Evolutionary conservation across 1,140 invertebrate species (phyloP).

Genomic region (Pararge aegeria): DNA sequence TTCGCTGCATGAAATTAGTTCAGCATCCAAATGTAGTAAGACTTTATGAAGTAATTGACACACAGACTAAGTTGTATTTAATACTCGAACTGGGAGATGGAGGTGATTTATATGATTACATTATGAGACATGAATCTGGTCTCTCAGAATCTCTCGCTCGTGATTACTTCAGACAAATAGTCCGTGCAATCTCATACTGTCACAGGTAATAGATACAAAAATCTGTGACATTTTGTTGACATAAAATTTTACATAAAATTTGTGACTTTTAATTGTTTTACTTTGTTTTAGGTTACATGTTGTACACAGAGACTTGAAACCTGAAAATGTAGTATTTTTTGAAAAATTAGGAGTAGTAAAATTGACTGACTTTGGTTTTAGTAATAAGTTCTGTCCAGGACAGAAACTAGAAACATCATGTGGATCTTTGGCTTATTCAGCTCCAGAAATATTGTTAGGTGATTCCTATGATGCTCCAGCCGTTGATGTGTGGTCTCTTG

Average conservation of each 20-base stretch:
- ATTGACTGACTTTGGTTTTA: constrained; percentile 99
- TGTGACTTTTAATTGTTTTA: not conserved
- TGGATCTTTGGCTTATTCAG: constrained; percentile 99
- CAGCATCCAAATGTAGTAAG: constrained; percentile 99
- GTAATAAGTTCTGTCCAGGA: constrained; percentile 97
- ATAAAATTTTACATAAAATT: not conserved
- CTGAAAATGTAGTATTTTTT: constrained; percentile 99
- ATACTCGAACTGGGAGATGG: constrained; percentile 99
- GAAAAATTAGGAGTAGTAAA: constrained; percentile 98
- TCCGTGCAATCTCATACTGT: constrained; percentile 98
- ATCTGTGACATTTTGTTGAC: not conserved
- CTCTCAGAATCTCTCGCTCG: constrained; percentile 89
- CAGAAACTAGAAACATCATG: constrained; percentile 99
- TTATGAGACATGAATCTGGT: constrained; percentile 96
- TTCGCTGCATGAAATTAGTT: constrained; percentile 99
- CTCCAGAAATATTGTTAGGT: constrained; percentile 98
- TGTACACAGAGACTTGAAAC: constrained; percentile 97
- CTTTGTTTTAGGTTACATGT: constrained; percentile 84
- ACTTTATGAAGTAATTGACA: constrained; percentile 99
- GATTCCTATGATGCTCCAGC: constrained; percentile 96
- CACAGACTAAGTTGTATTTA: constrained; percentile 96
- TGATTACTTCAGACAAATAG: constrained; percentile 97
- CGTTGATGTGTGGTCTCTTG: constrained; percentile 99
- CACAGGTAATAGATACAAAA: constrained; percentile 85
- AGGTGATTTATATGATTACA: constrained; percentile 99